A percentile compares a stretch with the other conserved stretches of the same genome.
phyloP scores from a whole-genome alignment of 2,113 vertebrate genomes.

The Eulemur rufifrons region DNA sequence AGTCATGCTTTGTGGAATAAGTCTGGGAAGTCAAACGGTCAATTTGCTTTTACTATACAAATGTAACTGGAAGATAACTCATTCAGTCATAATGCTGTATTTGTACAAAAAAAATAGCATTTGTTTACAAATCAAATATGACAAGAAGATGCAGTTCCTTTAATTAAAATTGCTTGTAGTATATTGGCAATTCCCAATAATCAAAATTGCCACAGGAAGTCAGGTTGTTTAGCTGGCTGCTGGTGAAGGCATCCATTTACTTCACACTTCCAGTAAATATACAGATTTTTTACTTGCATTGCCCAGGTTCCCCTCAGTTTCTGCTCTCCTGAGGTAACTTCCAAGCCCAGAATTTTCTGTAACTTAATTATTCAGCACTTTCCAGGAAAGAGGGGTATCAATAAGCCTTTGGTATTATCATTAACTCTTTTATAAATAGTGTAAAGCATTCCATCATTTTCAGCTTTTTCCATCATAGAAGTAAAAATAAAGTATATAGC shows the following conservation, averaged over 20 bases:
- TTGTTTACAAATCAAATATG: constrained; percentile 63
- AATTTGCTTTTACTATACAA: not conserved
- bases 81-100: constrained; percentile 17
- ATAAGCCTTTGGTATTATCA: not conserved
- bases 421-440: constrained; percentile 38
- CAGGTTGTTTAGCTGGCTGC: not conserved
- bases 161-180: constrained; percentile 52
- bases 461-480: not conserved
- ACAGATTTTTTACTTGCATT: not conserved
- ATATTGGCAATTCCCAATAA: constrained; percentile 22
- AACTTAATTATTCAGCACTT: constrained; percentile 63
- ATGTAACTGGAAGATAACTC: constrained; percentile 34
- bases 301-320: constrained; percentile 26
- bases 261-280: constrained; percentile 8
- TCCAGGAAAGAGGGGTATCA: constrained; percentile 55
- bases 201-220: constrained; percentile 17
- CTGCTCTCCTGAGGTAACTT: constrained; percentile 68
- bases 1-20: constrained; percentile 12
- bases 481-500: not conserved
- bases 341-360: not conserved
- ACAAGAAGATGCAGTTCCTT: constrained; percentile 7
- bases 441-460: not conserved
- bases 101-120: not conserved
- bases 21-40: not conserved
- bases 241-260: not conserved